phyloP scores from a whole-genome alignment of 2,888 invertebrate genomes.

The Exocentrus adspersus region DNA sequence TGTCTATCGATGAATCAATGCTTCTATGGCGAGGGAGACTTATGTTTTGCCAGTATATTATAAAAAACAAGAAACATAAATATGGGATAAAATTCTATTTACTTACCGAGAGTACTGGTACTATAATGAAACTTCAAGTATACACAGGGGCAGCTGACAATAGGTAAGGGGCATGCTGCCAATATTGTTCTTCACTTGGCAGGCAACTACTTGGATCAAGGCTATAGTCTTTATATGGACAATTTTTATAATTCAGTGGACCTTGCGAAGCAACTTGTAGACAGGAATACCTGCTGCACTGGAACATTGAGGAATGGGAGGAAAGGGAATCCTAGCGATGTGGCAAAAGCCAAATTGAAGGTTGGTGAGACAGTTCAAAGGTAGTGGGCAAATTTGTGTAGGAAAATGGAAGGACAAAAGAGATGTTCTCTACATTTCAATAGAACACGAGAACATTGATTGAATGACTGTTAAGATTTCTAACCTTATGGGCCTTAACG shows the following conservation, averaged over 20 bases:
- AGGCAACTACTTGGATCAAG: slow-evolving; percentile 16
- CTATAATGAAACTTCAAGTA: not conserved
- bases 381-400: not conserved
- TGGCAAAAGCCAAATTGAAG: not conserved
- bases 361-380: not conserved
- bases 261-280: slow-evolving; percentile 15
- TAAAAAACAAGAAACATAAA: not conserved
- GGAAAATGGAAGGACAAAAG: slow-evolving; percentile 2
- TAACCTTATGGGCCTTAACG: no score
- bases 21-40: not conserved
- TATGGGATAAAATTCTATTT: slow-evolving; percentile 22
- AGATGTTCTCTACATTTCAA: slow-evolving; percentile 1
- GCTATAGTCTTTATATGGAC: slow-evolving; percentile 18
- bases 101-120: slow-evolving; percentile 12
- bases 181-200: slow-evolving; percentile 18
- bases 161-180: slow-evolving; percentile 16
- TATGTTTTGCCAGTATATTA: not conserved
- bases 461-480: no score
- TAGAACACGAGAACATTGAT: not conserved
- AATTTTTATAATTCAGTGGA: slow-evolving; percentile 22
- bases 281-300: not conserved
- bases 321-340: no score
- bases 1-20: slow-evolving; percentile 6
- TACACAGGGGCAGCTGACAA: slow-evolving; percentile 12
- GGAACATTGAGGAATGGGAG: not conserved